Evolutionary conservation across 2,797 vertebrate species (phyloP), one percentile per base, ranked within the genome.

Genomic region (Sebastolobus alascanus): DNA sequence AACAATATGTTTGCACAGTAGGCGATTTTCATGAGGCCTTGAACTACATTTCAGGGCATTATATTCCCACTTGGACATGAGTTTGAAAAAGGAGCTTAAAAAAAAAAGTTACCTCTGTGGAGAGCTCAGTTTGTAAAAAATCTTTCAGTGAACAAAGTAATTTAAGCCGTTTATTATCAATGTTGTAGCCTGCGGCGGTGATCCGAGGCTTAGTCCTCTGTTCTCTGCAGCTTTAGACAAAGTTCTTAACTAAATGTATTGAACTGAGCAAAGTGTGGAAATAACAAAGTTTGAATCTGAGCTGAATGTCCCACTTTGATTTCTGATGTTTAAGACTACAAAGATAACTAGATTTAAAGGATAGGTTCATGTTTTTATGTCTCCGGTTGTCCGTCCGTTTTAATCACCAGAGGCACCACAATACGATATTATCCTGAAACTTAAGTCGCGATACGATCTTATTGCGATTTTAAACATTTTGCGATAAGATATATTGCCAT

Each of bases 101-200:
- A n/a, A 43, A 16, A n/a, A 40, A 12, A 12, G 43, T 54, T 63
- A 1, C 8, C 33, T 31, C 4, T 6, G 13, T 46, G 18, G n/a
- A 43, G 27, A 61, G 8, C 16, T 65, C n/a, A 29, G 35, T 31
- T 61, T 56, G 35, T 16, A 8, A 60, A 68, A 33, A 33, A 16
- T 12, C 56, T 61, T 40, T 3, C 70, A 31, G 61, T 55, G 56
- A 76, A 55, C 58, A 61, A 61, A 72, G 35, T 37, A 2, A 43
- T n/a, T 31, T n/a, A n/a, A n/a, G 50, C 4, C 11, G 3, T 69
- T 69, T 52, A 37, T 43, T 40, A 50, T 50, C 46, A 50, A 61
- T n/a, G n/a, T 8, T 43, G 4, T 8, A 40, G 58, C 8, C 16
- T 1, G 12, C 2, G 20, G 54, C 37, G 2, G 11, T 18, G 54